Evolutionary conservation across 1,140 invertebrate species (phyloP), one percentile per base, ranked within the genome.

Genomic region (Ceratina japonica): DNA sequence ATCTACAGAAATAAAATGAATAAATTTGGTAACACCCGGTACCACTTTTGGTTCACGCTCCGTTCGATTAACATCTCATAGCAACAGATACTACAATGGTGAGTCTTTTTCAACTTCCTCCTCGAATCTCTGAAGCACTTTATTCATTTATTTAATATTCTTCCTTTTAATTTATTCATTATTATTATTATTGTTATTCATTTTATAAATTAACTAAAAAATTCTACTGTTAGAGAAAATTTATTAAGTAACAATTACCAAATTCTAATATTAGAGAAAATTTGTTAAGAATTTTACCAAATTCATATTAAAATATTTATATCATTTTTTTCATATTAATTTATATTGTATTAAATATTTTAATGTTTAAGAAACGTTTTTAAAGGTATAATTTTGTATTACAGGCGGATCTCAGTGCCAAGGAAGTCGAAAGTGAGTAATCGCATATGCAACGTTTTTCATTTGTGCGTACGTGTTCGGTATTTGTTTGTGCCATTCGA

Each of bases 391-490:
- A 75, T 77, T 83, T 77, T 85, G 24, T 72, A 80, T 94, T 94
- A 89, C 93, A 96, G 95, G 94, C 94, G 91, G 95, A 95, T 92
- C 94, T 96, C 87, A 94, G 93, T 90, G 93, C 94, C 90, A 95
- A 94, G 92, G 95, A 96, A 89, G 91, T 95, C 88, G 95, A 96
- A 94, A 95, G 95, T 96, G 93, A 95, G 95, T 96, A 93, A 80
- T 79, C 65, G 52, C 10, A 18, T 20, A 64, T 54, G 58, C 68
- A 64, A 59, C 65, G 61, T 51, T 64, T 31, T 31, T 71, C 3
- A 20, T 24, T 74, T 64, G 59, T 65, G 69, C 20, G 3, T 56
- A 54, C 37, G 56, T 70, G 44, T 37, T 71, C 12, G 12, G 15
- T 15, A 37, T 44, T 8, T 8, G 10, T 8, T 44, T 44, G 37